phyloP scores from a whole-genome alignment of 2,888 invertebrate species.

The Noctua comes region DNA sequence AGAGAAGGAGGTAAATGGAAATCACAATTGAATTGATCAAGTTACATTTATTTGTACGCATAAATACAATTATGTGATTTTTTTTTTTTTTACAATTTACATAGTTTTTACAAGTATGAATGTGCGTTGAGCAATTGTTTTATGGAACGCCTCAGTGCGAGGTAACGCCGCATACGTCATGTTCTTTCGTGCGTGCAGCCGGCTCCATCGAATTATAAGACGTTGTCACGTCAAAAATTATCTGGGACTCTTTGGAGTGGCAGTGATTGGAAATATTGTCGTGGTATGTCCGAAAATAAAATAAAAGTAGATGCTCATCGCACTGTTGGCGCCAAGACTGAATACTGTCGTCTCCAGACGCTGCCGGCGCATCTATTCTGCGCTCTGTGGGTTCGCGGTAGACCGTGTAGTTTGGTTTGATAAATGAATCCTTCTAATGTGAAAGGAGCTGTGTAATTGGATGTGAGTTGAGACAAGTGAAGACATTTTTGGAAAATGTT shows the following conservation, averaged over 20 bases:
- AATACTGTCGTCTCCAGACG: background rate
- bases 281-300: background rate
- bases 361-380: background rate
- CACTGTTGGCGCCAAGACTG: background rate
- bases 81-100: too few relatives aligned
- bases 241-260: background rate
- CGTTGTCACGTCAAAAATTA: too few relatives aligned
- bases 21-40: too few relatives aligned
- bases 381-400: constrained; percentile 18
- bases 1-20: too few relatives aligned
- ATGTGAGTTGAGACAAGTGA: background rate
- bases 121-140: too few relatives aligned
- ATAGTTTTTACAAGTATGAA: too few relatives aligned
- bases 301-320: background rate
- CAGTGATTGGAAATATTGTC: background rate
- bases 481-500: background rate
- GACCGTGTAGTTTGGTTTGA: constrained; percentile 20
- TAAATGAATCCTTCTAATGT: constrained; percentile 30
- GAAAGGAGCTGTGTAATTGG: constrained; percentile 14
- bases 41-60: too few relatives aligned
- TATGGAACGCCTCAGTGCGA: too few relatives aligned
- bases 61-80: too few relatives aligned
- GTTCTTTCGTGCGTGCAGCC: too few relatives aligned
- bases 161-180: too few relatives aligned
- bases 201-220: too few relatives aligned